A percentile compares a stretch with the other conserved stretches of the same genome.
Evolutionary conservation across 1,140 invertebrate species (phyloP).

Genomic region (Drosophila paulistorum): DNA sequence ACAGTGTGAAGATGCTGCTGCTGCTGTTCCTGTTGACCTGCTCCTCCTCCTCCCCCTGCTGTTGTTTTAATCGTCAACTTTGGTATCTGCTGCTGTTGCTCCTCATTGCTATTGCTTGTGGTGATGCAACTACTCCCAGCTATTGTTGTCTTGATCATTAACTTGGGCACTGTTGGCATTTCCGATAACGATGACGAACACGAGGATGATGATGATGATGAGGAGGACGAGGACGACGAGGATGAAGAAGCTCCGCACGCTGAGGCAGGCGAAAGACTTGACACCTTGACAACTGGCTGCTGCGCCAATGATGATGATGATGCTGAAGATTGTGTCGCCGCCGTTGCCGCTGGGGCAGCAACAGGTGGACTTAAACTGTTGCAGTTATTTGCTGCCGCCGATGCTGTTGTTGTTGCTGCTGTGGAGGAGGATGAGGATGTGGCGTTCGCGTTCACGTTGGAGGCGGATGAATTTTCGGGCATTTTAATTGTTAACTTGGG

Average conservation of each 20-base stretch:
- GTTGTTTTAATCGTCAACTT: slow-evolving; percentile 75
- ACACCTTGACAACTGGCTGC: slow-evolving; percentile 44
- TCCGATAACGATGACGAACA: slow-evolving; percentile 26
- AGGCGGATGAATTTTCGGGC: slow-evolving; percentile 49
- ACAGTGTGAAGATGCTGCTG: slow-evolving; percentile 66
- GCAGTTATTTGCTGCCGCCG: slow-evolving; percentile 8
- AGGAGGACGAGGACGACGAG: slow-evolving; percentile 51
- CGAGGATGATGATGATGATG: slow-evolving; percentile 48
- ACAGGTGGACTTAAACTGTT: slow-evolving; percentile 15
- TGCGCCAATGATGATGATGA: slow-evolving; percentile 16
- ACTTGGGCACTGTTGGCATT: slow-evolving; percentile 68
- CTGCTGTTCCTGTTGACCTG: slow-evolving; percentile 14
- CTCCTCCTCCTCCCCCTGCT: slow-evolving; percentile 6
- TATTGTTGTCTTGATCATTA: slow-evolving; percentile 78
- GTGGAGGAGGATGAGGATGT: slow-evolving; percentile 10
- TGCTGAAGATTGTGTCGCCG: slow-evolving; percentile 17
- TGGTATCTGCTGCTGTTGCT: slow-evolving; percentile 62
- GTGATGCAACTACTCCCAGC: slow-evolving; percentile 58
- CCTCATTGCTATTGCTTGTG: slow-evolving; percentile 16
- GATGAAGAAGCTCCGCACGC: slow-evolving; percentile 57
- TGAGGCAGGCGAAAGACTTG: slow-evolving; percentile 68
- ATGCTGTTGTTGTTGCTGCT: no score
- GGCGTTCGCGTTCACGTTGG: slow-evolving; percentile 16
- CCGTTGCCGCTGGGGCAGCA: slow-evolving; percentile 15
- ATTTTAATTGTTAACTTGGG: slow-evolving; percentile 81